Conservation (phyloP, 2,888 invertebrate genomes). For the Tiphia femorata region DNA sequence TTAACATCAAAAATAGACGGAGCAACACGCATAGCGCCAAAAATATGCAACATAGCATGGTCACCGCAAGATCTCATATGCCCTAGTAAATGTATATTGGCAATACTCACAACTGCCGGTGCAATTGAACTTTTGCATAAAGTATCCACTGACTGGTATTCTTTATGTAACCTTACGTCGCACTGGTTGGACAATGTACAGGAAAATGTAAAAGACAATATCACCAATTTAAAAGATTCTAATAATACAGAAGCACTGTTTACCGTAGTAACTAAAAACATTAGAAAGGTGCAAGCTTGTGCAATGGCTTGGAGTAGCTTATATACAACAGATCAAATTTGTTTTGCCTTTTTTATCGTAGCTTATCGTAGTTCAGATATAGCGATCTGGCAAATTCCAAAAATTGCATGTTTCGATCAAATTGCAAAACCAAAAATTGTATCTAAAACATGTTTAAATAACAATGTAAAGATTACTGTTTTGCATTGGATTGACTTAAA, state of each 20-base stretch:
- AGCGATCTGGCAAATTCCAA: conserved; percentile 53
- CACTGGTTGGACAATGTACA: conserved; percentile 40
- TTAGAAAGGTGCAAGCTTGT: conserved; percentile 50
- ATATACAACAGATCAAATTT: conserved; percentile 14
- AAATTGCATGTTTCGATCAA: conserved; percentile 28
- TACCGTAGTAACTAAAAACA: conserved; percentile 22
- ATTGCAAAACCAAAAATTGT: conserved; percentile 30
- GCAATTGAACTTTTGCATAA: conserved; percentile 53
- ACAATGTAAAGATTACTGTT: conserved; percentile 41
- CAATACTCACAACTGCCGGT: conserved; percentile 56
- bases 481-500: conserved; percentile 52
- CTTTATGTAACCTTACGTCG: conserved; percentile 49
- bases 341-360: conserved; percentile 55
- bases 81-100: conserved; percentile 54
- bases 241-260: neutral
- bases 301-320: conserved; percentile 58
- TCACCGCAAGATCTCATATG: conserved; percentile 55
- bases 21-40: conserved; percentile 35
- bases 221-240: conserved; percentile 1
- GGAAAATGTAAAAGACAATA: conserved; percentile 26
- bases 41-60: conserved; percentile 54
- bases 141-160: conserved; percentile 54
- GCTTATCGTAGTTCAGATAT: conserved; percentile 57
- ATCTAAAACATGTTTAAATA: conserved; percentile 32
- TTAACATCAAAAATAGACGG: conserved; percentile 54